Conservation (phyloP, 2,888 invertebrate species). For the Dromius quadrimaculatus region DNA sequence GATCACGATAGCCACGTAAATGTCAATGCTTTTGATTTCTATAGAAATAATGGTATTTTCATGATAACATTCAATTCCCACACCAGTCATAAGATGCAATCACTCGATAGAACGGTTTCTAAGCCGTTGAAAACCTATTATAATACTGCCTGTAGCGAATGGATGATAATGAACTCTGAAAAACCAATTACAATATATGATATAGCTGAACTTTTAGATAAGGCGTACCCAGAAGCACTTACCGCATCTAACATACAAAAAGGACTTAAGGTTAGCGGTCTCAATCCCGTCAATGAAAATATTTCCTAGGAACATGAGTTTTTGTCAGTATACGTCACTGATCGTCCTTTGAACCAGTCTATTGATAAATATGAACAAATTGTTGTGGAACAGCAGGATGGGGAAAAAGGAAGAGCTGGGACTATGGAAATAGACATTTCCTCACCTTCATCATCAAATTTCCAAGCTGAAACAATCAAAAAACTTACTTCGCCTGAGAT, state of each 20-base stretch:
- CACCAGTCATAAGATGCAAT: slow-evolving; percentile 56
- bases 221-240: slow-evolving; percentile 54
- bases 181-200: too few species aligned
- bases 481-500: too few species aligned
- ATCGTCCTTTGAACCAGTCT: slow-evolving; percentile 25
- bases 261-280: slow-evolving; percentile 53
- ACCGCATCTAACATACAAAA: slow-evolving; percentile 54
- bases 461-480: too few species aligned
- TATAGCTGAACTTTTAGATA: slow-evolving; percentile 53
- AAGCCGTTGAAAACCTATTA: slow-evolving; percentile 56
- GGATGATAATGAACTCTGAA: slow-evolving; percentile 51
- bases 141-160: slow-evolving; percentile 53
- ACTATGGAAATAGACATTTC: too few species aligned
- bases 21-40: slow-evolving; percentile 57
- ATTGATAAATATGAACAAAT: too few species aligned
- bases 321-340: slow-evolving; percentile 37
- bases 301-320: slow-evolving; percentile 54
- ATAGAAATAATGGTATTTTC: slow-evolving; percentile 57
- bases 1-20: slow-evolving; percentile 60
- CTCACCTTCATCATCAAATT: too few species aligned
- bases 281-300: slow-evolving; percentile 54
- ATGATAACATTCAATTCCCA: slow-evolving; percentile 49
- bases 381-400: too few species aligned
- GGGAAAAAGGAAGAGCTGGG: too few species aligned
- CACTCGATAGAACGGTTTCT: slow-evolving; percentile 56